phyloP scores from a whole-genome alignment of 2,113 vertebrate genomes.

The Labeo catla region DNA sequence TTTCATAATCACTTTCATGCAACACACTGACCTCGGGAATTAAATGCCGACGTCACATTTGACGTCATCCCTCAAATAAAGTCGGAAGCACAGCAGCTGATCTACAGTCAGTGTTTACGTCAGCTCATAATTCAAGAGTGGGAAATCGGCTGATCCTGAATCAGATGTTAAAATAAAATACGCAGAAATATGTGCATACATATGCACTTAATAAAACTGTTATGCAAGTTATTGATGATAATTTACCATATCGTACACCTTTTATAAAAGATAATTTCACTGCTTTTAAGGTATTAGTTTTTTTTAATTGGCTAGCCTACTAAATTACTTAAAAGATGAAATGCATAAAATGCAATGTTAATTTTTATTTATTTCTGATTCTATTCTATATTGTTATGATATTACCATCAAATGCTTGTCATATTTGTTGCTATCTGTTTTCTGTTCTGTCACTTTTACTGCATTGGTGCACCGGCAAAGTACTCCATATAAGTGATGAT shows the following conservation, averaged over 20 bases:
- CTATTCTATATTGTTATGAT: not conserved
- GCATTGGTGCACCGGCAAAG: not conserved
- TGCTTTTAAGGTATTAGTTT: not conserved
- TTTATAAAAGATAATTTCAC: not conserved
- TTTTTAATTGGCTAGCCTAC: no score
- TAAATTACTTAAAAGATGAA: no score
- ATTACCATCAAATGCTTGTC: not conserved
- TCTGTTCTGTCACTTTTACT: not conserved
- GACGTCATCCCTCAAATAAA: not conserved
- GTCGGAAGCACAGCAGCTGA: not conserved
- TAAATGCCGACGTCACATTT: not conserved
- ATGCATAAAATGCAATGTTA: no score
- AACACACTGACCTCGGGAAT: slow-evolving; percentile 2
- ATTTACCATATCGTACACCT: not conserved
- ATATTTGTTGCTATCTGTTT: not conserved
- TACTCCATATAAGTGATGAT: not conserved
- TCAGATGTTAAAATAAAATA: slow-evolving; percentile 18
- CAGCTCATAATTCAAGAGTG: not conserved
- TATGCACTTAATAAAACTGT: not conserved
- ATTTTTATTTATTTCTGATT: not conserved
- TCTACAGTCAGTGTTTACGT: slow-evolving; percentile 16
- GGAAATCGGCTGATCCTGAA: slow-evolving; percentile 20
- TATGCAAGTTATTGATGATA: not conserved
- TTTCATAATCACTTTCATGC: not conserved
- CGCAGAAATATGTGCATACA: not conserved